phyloP scores from a whole-genome alignment of 2,797 vertebrate genomes.

The Phalloptychus januarius region DNA sequence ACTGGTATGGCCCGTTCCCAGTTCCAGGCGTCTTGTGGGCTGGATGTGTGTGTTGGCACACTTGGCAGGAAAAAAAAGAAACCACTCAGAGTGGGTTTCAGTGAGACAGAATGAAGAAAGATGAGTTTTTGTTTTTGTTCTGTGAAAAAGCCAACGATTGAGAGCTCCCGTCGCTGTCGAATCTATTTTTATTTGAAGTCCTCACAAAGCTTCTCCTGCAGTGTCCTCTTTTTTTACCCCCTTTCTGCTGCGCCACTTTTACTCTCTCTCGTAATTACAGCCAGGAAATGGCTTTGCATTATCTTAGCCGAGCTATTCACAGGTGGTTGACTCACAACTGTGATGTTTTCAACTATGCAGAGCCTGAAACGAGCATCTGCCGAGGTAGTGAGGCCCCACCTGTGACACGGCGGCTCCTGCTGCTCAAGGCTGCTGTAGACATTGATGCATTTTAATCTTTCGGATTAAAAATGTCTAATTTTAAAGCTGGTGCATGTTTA shows the following conservation, averaged over 20 bases:
- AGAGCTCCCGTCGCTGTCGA: slow-evolving; percentile 52
- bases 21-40: slow-evolving; percentile 22
- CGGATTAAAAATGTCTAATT: slow-evolving; percentile 8
- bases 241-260: slow-evolving; percentile 46
- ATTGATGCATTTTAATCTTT: slow-evolving; percentile 21
- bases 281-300: slow-evolving; percentile 43
- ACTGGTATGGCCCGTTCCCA: neutral
- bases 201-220: slow-evolving; percentile 49
- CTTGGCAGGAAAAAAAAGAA: slow-evolving; percentile 18
- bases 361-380: slow-evolving; percentile 55
- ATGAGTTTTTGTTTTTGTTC: slow-evolving; percentile 45
- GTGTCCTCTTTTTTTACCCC: slow-evolving; percentile 26
- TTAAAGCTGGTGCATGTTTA: neutral
- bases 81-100: slow-evolving; percentile 20
- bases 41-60: slow-evolving; percentile 29
- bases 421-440: slow-evolving; percentile 29
- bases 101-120: slow-evolving; percentile 32
- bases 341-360: slow-evolving; percentile 48
- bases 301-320: slow-evolving; percentile 44
- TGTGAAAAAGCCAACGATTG: slow-evolving; percentile 38
- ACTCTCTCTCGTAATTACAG: slow-evolving; percentile 54
- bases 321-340: slow-evolving; percentile 61
- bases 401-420: slow-evolving; percentile 49
- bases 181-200: slow-evolving; percentile 71
- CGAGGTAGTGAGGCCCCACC: slow-evolving; percentile 52